Evolutionary conservation across 53 echinoderm and acorn worm genomes (phyloP).

Genomic region (Antedon mediterranea): DNA sequence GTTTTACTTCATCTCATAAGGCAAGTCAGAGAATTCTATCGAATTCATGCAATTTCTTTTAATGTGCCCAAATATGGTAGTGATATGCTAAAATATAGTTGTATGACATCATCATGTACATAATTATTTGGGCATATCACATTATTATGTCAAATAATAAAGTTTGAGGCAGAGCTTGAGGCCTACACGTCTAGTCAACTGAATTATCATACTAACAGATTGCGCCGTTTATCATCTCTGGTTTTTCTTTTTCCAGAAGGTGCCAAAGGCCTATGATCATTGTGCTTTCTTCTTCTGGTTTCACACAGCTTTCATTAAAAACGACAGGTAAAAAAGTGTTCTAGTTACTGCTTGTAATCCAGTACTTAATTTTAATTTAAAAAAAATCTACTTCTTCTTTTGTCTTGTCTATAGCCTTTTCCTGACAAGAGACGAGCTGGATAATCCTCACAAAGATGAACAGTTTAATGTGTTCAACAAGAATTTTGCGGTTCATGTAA

Average conservation of each 20-base stretch:
- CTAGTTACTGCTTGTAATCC: no score
- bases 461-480: slow-evolving; percentile 46
- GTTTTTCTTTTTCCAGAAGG: slow-evolving; percentile 41
- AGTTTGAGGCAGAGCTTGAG: no score
- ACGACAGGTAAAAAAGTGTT: slow-evolving; percentile 36
- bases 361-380: no score
- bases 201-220: no score
- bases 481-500: slow-evolving; percentile 45
- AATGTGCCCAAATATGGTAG: neutral
- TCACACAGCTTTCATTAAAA: slow-evolving; percentile 63
- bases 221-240: neutral
- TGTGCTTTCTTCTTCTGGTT: slow-evolving; percentile 98
- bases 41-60: neutral
- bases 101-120: no score
- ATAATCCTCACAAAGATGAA: slow-evolving; percentile 71
- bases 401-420: slow-evolving; percentile 23
- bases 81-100: no score
- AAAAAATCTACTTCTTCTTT: neutral
- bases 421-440: slow-evolving; percentile 48
- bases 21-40: slow-evolving; percentile 21
- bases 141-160: no score
- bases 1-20: slow-evolving; percentile 61
- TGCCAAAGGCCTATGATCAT: slow-evolving; percentile 78
- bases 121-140: no score
- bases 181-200: no score